Conservation (phyloP, 2,888 invertebrate species). For the Phengaris arion region DNA sequence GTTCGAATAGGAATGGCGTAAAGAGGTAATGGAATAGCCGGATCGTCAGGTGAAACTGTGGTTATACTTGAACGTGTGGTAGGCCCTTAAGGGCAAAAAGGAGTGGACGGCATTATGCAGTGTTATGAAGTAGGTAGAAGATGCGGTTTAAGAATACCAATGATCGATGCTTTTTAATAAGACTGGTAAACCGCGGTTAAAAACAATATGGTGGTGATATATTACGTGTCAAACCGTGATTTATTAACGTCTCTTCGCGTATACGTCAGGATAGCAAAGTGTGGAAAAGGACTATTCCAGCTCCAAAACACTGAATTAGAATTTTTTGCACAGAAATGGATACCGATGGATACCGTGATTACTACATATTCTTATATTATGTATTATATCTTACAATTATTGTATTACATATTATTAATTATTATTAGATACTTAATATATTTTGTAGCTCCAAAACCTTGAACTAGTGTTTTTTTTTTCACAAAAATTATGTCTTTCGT, state of each 20-base stretch:
- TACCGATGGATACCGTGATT: neutral
- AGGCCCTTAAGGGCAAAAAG: neutral
- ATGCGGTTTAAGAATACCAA: conserved; percentile 41
- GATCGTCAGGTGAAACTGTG: too few relatives aligned
- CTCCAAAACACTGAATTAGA: neutral
- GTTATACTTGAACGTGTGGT: too few relatives aligned
- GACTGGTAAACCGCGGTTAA: conserved; percentile 46
- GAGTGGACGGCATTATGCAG: conserved; percentile 12
- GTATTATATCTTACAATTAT: too few relatives aligned
- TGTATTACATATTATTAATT: too few relatives aligned
- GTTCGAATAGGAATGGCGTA: too few relatives aligned
- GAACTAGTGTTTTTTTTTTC: too few relatives aligned
- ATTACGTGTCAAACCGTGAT: conserved; percentile 55
- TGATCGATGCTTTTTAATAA: conserved; percentile 46
- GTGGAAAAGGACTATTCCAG: neutral
- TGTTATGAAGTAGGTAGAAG: neutral
- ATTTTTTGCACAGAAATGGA: neutral
- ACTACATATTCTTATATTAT: too few relatives aligned
- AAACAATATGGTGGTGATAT: conserved; percentile 64
- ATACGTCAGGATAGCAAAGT: neutral
- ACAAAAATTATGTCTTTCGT: too few relatives aligned
- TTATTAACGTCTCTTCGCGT: conserved; percentile 10
- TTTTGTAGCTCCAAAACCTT: too few relatives aligned
- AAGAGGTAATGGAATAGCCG: too few relatives aligned
- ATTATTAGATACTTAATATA: too few relatives aligned